Conservation (phyloP, 2,113 vertebrate genomes). For the Pelvicachromis taeniatus region DNA sequence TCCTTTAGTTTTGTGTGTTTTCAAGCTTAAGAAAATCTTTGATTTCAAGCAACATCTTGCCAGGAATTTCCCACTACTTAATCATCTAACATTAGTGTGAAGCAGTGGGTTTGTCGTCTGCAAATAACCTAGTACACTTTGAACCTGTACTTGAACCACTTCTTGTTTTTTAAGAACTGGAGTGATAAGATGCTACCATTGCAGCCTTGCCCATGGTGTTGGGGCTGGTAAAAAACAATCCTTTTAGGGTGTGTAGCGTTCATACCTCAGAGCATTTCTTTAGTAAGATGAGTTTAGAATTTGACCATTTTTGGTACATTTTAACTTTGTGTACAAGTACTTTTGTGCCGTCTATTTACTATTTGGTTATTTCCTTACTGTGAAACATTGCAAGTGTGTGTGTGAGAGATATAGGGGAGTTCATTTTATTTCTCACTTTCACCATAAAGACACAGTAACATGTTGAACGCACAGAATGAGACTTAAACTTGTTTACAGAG, state of each 20-base stretch:
- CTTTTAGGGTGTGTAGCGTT: not conserved
- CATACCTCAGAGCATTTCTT: rapidly evolving
- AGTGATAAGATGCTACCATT: not conserved
- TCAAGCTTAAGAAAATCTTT: not conserved
- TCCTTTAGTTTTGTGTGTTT: not conserved
- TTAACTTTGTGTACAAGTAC: not conserved
- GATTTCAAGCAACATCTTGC: not conserved
- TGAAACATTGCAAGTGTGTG: not conserved
- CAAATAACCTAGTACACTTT: no score
- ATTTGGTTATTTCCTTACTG: not conserved
- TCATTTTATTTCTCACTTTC: not conserved
- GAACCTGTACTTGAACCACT: no score
- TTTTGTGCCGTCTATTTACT: not conserved
- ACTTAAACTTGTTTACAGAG: not conserved
- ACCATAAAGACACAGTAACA: not conserved
- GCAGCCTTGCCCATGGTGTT: not conserved
- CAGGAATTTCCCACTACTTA: not conserved
- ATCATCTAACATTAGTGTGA: not conserved
- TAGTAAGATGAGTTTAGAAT: not conserved
- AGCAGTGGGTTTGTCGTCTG: not conserved
- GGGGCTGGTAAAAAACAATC: not conserved
- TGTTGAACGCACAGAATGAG: not conserved
- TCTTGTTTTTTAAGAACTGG: not conserved
- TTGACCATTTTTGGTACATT: not conserved
- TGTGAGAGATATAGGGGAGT: not conserved